A percentile compares a stretch with the other conserved stretches of the same genome.
These are phyloP conservation scores for Drosophila ananassae DNA, from an alignment of 1,140 invertebrate genomes.

Conservation along the genomic window DNA sequence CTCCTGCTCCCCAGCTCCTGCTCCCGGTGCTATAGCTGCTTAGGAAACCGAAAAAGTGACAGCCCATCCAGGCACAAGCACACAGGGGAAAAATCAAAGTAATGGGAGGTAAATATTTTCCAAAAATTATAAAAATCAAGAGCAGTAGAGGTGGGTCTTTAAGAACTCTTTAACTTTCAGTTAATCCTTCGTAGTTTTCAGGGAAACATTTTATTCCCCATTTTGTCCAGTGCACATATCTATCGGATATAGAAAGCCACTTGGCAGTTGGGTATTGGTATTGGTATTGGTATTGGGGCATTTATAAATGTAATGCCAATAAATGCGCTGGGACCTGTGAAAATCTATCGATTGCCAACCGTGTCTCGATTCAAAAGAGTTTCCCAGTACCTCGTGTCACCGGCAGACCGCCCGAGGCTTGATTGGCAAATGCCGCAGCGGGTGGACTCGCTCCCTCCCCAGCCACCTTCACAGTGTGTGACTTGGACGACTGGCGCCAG, in stretches of 20 bases:
- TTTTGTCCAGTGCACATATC: constrained; percentile 3
- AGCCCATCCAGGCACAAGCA: constrained; percentile 29
- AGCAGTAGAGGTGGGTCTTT: too few species aligned
- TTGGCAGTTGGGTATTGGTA: constrained; percentile 41
- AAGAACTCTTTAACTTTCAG: background rate
- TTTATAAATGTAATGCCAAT: constrained; percentile 69
- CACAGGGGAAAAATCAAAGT: constrained; percentile 22
- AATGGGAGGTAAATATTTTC: background rate
- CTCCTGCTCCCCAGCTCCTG: constrained; percentile 15
- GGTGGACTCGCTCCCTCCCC: constrained; percentile 8
- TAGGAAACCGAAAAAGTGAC: constrained; percentile 61
- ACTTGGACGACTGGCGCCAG: constrained; percentile 16
- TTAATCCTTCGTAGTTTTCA: too few species aligned
- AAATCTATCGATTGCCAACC: constrained; percentile 65
- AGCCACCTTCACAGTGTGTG: constrained; percentile 7
- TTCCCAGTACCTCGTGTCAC: constrained; percentile 50
- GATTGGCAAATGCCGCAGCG: constrained; percentile 63
- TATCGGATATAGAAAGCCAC: constrained; percentile 40
- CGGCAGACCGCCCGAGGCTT: constrained; percentile 54
- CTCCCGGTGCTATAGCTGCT: constrained; percentile 15
- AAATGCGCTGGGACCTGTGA: constrained; percentile 55
- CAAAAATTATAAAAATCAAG: background rate
- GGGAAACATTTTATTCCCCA: background rate
- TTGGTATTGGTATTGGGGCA: constrained; percentile 37
- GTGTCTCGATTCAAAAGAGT: constrained; percentile 29